phyloP scores from a whole-genome alignment of 2,888 invertebrate genomes.

The Aricia artaxerxes region DNA sequence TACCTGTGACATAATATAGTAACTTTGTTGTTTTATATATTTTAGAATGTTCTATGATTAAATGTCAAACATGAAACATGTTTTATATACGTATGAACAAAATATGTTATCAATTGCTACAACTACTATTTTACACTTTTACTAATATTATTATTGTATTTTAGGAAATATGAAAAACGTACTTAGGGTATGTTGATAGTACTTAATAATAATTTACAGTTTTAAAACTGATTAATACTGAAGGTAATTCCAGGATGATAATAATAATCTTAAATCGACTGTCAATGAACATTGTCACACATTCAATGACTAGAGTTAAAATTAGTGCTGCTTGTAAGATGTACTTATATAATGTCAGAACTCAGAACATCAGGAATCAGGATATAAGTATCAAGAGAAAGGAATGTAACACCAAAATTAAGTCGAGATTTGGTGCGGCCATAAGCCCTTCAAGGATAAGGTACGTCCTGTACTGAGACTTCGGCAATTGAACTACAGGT shows the following conservation, averaged over 20 bases:
- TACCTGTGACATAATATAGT: background rate
- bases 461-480: conserved; percentile 72
- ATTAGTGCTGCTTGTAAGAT: no score
- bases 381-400: background rate
- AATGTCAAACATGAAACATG: background rate
- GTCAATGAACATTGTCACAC: no score
- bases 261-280: no score
- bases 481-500: conserved; percentile 79
- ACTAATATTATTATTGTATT: no score
- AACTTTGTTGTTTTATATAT: background rate
- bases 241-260: no score
- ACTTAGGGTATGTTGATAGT: no score
- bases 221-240: no score
- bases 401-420: background rate
- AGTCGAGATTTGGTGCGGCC: conserved; percentile 10
- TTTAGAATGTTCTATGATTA: background rate
- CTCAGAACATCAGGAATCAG: no score
- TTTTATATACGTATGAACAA: background rate
- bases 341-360: no score
- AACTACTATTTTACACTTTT: background rate
- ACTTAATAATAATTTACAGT: no score
- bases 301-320: no score
- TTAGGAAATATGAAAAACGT: no score
- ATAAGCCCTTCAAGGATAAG: conserved; percentile 47
- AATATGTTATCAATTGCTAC: background rate